phyloP scores from a whole-genome alignment of 2,113 vertebrate genomes.

The Notarius lentiginosus region DNA sequence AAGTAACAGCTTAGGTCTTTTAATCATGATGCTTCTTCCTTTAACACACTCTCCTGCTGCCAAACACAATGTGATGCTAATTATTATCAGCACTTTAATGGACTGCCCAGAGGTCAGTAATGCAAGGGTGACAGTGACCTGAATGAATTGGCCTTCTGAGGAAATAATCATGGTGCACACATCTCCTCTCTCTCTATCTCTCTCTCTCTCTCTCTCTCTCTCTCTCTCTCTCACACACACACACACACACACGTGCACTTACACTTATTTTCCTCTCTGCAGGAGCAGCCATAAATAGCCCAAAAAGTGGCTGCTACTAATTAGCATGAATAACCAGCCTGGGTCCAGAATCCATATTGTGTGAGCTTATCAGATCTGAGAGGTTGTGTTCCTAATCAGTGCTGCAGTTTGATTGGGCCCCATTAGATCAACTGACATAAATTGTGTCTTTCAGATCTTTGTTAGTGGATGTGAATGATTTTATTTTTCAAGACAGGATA shows the following conservation, averaged over 20 bases:
- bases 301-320: slow-evolving; percentile 33
- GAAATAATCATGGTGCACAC: slow-evolving; percentile 5
- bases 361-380: slow-evolving; percentile 7
- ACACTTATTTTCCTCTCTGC: background rate
- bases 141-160: slow-evolving; percentile 8
- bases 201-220: background rate
- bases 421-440: slow-evolving; percentile 12
- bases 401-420: slow-evolving; percentile 9
- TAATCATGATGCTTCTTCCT: background rate
- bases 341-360: slow-evolving; percentile 18
- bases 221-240: background rate
- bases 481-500: slow-evolving; percentile 16
- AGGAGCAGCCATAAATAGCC: slow-evolving; percentile 16
- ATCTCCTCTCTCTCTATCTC: background rate
- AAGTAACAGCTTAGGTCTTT: background rate
- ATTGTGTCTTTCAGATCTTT: slow-evolving; percentile 23
- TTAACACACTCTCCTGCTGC: background rate
- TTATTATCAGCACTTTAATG: slow-evolving; percentile 42
- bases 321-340: slow-evolving; percentile 26
- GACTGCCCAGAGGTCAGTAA: slow-evolving; percentile 17
- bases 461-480: slow-evolving; percentile 18
- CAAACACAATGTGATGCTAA: slow-evolving; percentile 16
- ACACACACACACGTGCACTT: slow-evolving; percentile 3
- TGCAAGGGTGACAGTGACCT: slow-evolving; percentile 19
- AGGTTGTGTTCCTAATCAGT: slow-evolving; percentile 46